Percentiles rank a stretch among this genome's conserved stretches.
Evolutionary conservation across 1,140 invertebrate genomes (phyloP).

Genomic region (Myzus persicae): DNA sequence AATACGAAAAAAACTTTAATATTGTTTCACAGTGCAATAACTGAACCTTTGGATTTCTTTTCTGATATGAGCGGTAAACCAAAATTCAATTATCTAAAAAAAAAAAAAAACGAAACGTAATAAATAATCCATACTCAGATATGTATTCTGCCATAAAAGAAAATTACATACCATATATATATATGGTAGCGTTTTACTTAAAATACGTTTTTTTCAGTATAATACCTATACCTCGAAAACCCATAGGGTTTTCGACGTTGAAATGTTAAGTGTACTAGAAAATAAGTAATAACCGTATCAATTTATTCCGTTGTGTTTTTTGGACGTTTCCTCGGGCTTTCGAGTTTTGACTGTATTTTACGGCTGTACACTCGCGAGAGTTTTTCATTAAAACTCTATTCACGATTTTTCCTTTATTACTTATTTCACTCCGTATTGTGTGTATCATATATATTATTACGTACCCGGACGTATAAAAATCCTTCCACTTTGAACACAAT

Average conservation of each 20-base stretch:
- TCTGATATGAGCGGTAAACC: background rate
- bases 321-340: background rate
- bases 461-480: background rate
- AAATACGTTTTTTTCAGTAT: background rate
- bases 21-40: background rate
- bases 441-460: too few relatives aligned
- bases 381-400: slow-evolving; percentile 10
- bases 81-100: background rate
- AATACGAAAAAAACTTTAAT: background rate
- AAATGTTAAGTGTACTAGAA: slow-evolving; percentile 16
- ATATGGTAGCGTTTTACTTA: background rate
- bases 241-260: background rate
- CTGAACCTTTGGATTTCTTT: background rate
- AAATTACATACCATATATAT: background rate
- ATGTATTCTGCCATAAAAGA: background rate
- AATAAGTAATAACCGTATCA: background rate
- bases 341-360: background rate
- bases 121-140: background rate
- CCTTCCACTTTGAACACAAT: background rate
- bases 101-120: background rate
- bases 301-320: slow-evolving; percentile 2
- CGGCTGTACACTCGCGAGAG: background rate
- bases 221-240: background rate
- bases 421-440: background rate
- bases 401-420: background rate